Evolutionary conservation across 2,797 vertebrate species (phyloP), one percentile per base, ranked within the genome.

Genomic region (Thalassophryne amazonica): DNA sequence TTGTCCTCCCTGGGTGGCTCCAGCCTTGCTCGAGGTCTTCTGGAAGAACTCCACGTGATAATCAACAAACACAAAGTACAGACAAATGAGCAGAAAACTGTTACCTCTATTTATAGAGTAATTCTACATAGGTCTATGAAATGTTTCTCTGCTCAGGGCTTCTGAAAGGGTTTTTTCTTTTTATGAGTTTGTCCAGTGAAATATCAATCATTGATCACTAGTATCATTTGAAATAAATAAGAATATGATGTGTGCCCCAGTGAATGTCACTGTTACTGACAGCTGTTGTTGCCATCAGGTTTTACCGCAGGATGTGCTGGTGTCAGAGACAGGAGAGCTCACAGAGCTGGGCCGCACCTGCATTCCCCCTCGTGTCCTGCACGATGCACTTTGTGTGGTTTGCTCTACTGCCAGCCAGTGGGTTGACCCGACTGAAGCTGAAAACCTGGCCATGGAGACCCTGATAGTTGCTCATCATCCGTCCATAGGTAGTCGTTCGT

Each of bases 1-100:
- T 75, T 99, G 30, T 92, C 92, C 14, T 94, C 95, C 7, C 85
- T 93, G 9, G 93, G 93, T 0, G 93, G 95, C 12, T 90, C 91
- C 40, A 90, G 72, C 41, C 84, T 99, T 17, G 94, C 96, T 1
- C 89, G 86, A 0, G 94, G 97, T 24, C 92, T 99, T 35, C 75
- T 99, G 69, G 91, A 89, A 56, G 97, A 97, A 77, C 90, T 99
- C 33, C 81, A 91, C 37, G 79, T 62, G 0, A 81, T 96, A 60
- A 93, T 97, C 58, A 90, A 82, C 70, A 93, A 93, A 73, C 97
- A 98, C 72, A 97, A 94, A 89, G 97, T 98, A 66, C 16, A 8
- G 1, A 20, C 33, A 28, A 0, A 4, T 14, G 11, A 7, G n/a
- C n/a, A n/a, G n/a, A n/a, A n/a, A n/a, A n/a, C n/a, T n/a, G n/a